Evolutionary conservation across 2,113 vertebrate genomes (phyloP), one percentile per base, ranked within the genome.

Genomic region (Pelobates fuscus): DNA sequence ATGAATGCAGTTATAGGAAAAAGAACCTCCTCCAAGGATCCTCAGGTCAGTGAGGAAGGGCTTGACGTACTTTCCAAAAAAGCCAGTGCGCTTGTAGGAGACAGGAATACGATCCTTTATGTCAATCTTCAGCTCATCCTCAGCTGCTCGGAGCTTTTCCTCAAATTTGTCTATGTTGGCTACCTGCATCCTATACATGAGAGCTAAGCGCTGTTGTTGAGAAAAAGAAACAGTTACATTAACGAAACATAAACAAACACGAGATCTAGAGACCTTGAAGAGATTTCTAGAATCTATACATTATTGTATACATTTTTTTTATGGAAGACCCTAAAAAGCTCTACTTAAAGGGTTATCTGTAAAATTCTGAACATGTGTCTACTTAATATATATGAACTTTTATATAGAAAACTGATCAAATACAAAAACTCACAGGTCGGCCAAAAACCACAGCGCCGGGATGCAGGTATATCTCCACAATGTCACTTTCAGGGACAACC

Each of bases 141-240:
- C 97, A 0, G 87, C 95, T 2, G 94, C 92, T 78, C 95, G 90
- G 52, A 99, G 90, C 84, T 98, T 98, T 86, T 99, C 97, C 69
- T 99, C 97, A 78, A 99, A 98, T 77, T 94, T 97, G 87, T 99
- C 95, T 0, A 97, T 97, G 79, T 98, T 98, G 70, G 95, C 95
- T 52, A 99, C 94, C 73, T 96, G 93, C 96, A 99, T 98, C 12
- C 90, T 90, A 87, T 95, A 98, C 85, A 92, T 83, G 82, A 94
- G 85, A 1, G 91, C 88, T 84, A 93, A 41, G 80, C 90, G 92
- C 96, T 99, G 88, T 37, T 77, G 2, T 67, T 2, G 71, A 0
- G 75, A 17, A 2, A 17, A 49, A 14, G 37, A 6, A 14, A 12
- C 20, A 37, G 67, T n/a, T 11, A 7, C 15, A 41, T 18, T 25